phyloP scores from a whole-genome alignment of 1,140 invertebrate species.

The Hormaphis cornu region DNA sequence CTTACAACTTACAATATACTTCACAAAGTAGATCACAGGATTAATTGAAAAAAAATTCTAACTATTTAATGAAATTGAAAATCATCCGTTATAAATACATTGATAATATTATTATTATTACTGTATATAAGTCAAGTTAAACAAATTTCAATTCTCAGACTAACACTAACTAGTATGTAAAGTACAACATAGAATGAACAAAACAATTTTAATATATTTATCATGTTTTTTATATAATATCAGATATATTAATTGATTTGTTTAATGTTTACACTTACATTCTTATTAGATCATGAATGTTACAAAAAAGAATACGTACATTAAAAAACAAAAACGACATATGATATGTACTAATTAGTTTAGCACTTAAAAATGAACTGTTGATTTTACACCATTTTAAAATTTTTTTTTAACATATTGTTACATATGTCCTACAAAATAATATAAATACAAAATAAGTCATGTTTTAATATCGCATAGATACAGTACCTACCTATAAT shows the following conservation, averaged over 20 bases:
- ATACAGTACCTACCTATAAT: constrained; percentile 1
- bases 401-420: not conserved
- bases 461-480: not conserved
- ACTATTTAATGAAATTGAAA: too few relatives aligned
- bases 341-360: constrained; percentile 31
- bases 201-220: not conserved
- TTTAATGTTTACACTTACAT: constrained; percentile 27
- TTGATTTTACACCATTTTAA: constrained; percentile 11
- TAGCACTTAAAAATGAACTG: constrained; percentile 8
- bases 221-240: not conserved
- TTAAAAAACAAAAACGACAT: constrained; percentile 19
- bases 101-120: too few relatives aligned
- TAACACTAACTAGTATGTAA: too few relatives aligned
- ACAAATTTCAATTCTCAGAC: too few relatives aligned
- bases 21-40: too few relatives aligned
- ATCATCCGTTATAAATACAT: too few relatives aligned
- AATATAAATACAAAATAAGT: not conserved
- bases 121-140: too few relatives aligned
- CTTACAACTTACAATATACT: too few relatives aligned
- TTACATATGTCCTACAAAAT: not conserved
- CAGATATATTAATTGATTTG: not conserved
- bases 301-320: constrained; percentile 12
- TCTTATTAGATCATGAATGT: not conserved
- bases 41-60: too few relatives aligned
- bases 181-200: not conserved